Base-by-base conservation (phyloP, 2,797 vertebrate species). In the Valencia hispanica region DNA sequence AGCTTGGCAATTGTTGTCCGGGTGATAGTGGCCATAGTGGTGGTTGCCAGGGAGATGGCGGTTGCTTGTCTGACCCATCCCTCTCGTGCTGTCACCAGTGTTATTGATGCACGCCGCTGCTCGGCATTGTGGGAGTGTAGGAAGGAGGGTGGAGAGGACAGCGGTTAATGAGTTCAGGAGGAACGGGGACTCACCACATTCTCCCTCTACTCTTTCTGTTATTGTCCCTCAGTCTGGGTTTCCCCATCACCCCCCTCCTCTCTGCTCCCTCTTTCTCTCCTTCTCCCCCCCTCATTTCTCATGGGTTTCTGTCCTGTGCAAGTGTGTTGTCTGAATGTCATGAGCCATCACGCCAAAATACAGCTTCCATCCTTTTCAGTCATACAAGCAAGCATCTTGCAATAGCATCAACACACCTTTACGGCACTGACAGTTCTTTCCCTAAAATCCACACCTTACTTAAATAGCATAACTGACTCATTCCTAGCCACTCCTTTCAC, bases 81-180 rank as follows among this genome's bases (percentile, higher is more conserved):
- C 88, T 90, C 87, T 91, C 74, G 87, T 87, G 90, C 92, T 94
- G 93, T 94, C 93, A 94, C 87, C 53, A 65, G 88, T 84, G 86
- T 94, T 94, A 94, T 94, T 94, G 93, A 95, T 93, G 92, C 93
- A 90, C 86, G 87, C 91, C 85, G 83, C 92, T 91, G 91, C 89
- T 92, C 73, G 82, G 89, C 89, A 93, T 93, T 94, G 93, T 94
- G 91, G 92, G 91, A 92, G 92, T 88, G 88, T 78, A 41, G 88
- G 87, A 92, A 91, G 91, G 92, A 88, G 91, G 90, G 88, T 79
- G 75, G 78, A 87, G 89, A 93, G 92, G 91, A 94, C 90, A 91
- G 87, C 87, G 88, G 91, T 93, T 94, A 95, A 94, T 94, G 94
- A 94, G 94, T 94, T 93, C 92, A 92, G 90, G 89, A 92, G 87